phyloP scores from a whole-genome alignment of 92 coral and sea anemone genomes.

The Heliopora coerulea region DNA sequence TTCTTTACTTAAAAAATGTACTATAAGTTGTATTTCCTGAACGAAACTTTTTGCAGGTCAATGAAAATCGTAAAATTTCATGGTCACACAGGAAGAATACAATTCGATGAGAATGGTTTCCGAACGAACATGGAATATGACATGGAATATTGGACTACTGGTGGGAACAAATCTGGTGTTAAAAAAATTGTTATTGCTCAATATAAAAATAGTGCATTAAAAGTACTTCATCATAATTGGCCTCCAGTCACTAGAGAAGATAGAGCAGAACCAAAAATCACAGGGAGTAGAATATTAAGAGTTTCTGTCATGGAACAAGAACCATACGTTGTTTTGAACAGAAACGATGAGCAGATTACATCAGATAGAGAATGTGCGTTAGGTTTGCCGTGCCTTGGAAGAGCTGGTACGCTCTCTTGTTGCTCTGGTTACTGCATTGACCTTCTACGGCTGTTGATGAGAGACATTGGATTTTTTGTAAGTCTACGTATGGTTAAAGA shows the following conservation, averaged over 20 bases:
- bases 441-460: slow-evolving; percentile 54
- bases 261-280: neutral
- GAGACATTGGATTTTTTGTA: slow-evolving; percentile 43
- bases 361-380: slow-evolving; percentile 15
- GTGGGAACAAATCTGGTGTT: neutral
- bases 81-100: slow-evolving; percentile 11
- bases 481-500: slow-evolving; percentile 48
- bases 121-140: slow-evolving; percentile 23
- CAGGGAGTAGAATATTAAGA: neutral
- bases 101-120: slow-evolving; percentile 31
- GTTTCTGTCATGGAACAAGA: slow-evolving; percentile 15
- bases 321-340: slow-evolving; percentile 10
- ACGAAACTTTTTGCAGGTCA: neutral
- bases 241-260: slow-evolving; percentile 10
- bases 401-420: slow-evolving; percentile 30
- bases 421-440: slow-evolving; percentile 66
- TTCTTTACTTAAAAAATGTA: too few relatives aligned
- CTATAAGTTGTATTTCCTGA: too few relatives aligned
- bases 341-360: neutral
- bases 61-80: slow-evolving; percentile 12
- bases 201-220: slow-evolving; percentile 4
- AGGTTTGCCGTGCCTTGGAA: slow-evolving; percentile 26
- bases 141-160: slow-evolving; percentile 2
- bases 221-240: slow-evolving; percentile 7
- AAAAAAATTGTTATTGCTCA: slow-evolving; percentile 8